Evolutionary conservation across 2,113 vertebrate species (phyloP).

Genomic region (Pantherophis guttatus): DNA sequence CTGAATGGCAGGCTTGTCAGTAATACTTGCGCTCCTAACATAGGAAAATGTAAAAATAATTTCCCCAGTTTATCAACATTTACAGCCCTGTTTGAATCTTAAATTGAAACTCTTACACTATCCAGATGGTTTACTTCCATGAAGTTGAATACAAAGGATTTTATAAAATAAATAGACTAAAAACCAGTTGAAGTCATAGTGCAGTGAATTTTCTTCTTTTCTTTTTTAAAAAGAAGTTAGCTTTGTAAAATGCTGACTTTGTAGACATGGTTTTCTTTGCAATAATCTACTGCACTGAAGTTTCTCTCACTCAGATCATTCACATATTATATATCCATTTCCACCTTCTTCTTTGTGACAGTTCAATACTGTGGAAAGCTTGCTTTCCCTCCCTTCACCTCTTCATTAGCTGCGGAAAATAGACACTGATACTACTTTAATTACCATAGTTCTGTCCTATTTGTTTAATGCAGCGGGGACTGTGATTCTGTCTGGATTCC

Average conservation of each 20-base stretch:
- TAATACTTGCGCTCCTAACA: conserved; percentile 65
- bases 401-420: conserved; percentile 43
- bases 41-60: conserved; percentile 60
- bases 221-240: conserved; percentile 54
- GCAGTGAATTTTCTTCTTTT: conserved; percentile 61
- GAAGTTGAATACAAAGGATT: conserved; percentile 72
- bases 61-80: conserved; percentile 35
- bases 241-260: conserved; percentile 53
- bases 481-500: conserved; percentile 85
- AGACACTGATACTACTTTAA: conserved; percentile 48
- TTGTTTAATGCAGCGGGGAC: conserved; percentile 81
- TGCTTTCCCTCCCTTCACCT: conserved; percentile 39
- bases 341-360: conserved; percentile 53
- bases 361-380: conserved; percentile 54
- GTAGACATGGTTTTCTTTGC: conserved; percentile 57
- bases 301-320: conserved; percentile 54
- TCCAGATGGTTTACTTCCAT: conserved; percentile 56
- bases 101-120: conserved; percentile 66
- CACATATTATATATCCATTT: conserved; percentile 33
- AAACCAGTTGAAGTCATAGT: conserved; percentile 70
- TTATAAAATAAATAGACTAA: conserved; percentile 78
- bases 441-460: conserved; percentile 49
- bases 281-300: conserved; percentile 63
- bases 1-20: conserved; percentile 58
- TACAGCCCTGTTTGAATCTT: conserved; percentile 43